Conservation (phyloP, 2,113 vertebrate genomes). For the Poeciliopsis prolifica region DNA sequence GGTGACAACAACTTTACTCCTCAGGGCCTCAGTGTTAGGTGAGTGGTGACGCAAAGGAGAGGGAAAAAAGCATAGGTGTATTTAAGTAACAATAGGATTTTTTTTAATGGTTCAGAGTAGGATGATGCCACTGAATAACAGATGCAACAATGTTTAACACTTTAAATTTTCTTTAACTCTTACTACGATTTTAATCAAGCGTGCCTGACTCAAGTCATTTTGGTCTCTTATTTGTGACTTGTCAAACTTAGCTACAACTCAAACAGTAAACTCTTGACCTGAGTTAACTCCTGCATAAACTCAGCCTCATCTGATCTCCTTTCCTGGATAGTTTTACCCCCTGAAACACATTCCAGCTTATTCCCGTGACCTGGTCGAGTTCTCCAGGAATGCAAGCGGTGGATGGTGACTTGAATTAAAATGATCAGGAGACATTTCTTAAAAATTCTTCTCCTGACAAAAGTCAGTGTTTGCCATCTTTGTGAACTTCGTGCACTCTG, state of each 20-base stretch:
- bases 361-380: constrained; percentile 45
- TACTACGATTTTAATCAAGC: not conserved
- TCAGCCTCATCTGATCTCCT: constrained; percentile 15
- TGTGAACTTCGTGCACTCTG: constrained; percentile 64
- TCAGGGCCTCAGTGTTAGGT: not conserved
- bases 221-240: constrained; percentile 3
- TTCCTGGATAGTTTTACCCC: constrained; percentile 23
- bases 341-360: constrained; percentile 45
- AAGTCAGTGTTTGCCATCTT: constrained; percentile 38
- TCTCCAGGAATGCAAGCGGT: constrained; percentile 16
- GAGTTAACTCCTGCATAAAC: constrained; percentile 27
- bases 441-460: constrained; percentile 23
- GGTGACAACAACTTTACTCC: not conserved
- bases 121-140: no score
- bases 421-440: constrained; percentile 42
- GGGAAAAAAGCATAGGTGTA: no score
- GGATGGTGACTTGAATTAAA: constrained; percentile 50
- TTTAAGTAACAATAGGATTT: no score
- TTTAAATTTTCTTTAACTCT: not conserved
- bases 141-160: not conserved
- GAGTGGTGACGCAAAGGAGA: no score
- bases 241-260: constrained; percentile 14
- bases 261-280: constrained; percentile 21
- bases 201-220: not conserved
- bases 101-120: no score